Base-by-base conservation (phyloP, 2,888 invertebrate species). In the Andrena fulva region DNA sequence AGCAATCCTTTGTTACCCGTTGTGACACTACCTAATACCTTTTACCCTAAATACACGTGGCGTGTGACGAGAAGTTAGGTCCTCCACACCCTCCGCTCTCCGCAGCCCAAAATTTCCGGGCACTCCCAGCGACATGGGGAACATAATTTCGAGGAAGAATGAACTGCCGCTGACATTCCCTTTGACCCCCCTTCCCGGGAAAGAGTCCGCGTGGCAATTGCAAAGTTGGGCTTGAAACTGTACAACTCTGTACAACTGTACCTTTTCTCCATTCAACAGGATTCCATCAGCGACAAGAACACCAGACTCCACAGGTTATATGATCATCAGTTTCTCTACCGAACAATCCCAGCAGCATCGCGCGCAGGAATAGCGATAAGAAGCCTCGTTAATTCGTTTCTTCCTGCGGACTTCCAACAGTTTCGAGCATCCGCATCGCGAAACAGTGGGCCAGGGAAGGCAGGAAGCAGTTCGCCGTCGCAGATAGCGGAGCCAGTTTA, bases 401-500 rank as follows among this genome's bases (percentile, higher is more conserved):
- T 10, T 33, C 29, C 12, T n/a, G 8, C 50, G 5, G 24, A 16
- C 6, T 27, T 16, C 35, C 16, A n/a, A 20, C 29, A 31, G 20
- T 27, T 16, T 64, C 42, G 16, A 42, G 42, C 42, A 42, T 42
- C 42, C 12, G 42, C 56, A 35, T 7, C n/a, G 5, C 33, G 33
- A 16, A 2, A 42, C 5, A 31, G 20, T 20, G 50, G 48, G 71
- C 63, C 20, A 20, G 20, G 20, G 52, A 52, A 20, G 68, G 66
- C 76, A 78, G 76, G 81, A 80, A 78, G 69, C 63, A 64, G 16
- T 60, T 27, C 68, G 73, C 64, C 80, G 67, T 64, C 60, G 80
- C 75, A 77, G 77, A 85, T 85, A 80, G 69, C 71, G 72, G 29
- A 69, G 59, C 64, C 54, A 54, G 66, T 80, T 84, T 85, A 87